Base-by-base conservation (phyloP, 2,888 invertebrate species). In the Orgyia antiqua region DNA sequence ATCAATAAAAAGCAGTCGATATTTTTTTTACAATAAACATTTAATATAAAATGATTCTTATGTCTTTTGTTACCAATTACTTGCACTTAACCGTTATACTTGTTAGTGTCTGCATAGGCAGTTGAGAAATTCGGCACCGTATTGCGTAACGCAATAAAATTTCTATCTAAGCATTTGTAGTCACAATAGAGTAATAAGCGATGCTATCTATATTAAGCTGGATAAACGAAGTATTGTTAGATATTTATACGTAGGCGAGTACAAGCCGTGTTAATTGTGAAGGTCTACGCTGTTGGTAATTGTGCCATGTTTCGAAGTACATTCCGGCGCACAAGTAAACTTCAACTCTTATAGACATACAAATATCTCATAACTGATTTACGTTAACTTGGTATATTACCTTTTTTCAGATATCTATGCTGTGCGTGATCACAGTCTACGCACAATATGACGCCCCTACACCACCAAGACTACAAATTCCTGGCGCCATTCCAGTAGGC, bases 381-480 rank as follows among this genome's bases (percentile, higher is more conserved):
- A n/a, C n/a, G n/a, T n/a, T n/a, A n/a, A n/a, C n/a, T n/a, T n/a
- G n/a, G n/a, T n/a, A n/a, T n/a, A n/a, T n/a, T 15, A 6, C 6
- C 15, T 15, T 34, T 29, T 74, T 79, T 30, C 87, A 87, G 87
- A 74, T 87, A 75, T 82, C 75, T 69, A 70, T 75, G 68, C 74
- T 84, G 69, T 86, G 80, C 60, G 72, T 71, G 45, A 87, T 87
- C 50, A 88, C 89, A 69, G 83, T 63, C 36, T 80, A 82, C 57
- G 87, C 87, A 36, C 87, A 87, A 68, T 84, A 73, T 23, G 82
- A 84, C 49, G 70, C 74, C 27, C 90, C 91, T 46, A 58, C 84
- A 32, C 92, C 92, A n/a, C 91, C 88, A 7, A 78, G 92, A 52
- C 70, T 92, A 10, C 86, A 82, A 52, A 90, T 93, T 44, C 91